These are phyloP conservation scores for Tenthredo scrophulariae DNA, from an alignment of 2,888 invertebrate genomes.

Conservation along the genomic window DNA sequence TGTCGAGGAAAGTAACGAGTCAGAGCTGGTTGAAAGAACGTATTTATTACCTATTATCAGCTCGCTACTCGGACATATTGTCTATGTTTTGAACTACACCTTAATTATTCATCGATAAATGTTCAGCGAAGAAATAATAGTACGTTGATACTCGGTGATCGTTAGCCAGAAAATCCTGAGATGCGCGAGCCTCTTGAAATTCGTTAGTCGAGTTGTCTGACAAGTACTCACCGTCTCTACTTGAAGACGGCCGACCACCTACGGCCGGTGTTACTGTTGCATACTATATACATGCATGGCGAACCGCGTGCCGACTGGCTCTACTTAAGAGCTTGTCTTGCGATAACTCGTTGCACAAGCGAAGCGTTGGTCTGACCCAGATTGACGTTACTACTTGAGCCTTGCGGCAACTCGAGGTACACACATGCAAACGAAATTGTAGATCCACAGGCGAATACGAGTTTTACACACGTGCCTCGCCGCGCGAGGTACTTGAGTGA, in stretches of 20 bases:
- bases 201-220: constrained; percentile 25
- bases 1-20: not conserved
- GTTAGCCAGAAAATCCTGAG: not conserved
- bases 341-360: not conserved
- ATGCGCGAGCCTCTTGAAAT: not conserved
- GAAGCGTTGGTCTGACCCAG: constrained; percentile 34
- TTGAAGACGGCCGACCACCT: not conserved
- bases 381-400: constrained; percentile 23
- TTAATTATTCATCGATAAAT: not conserved
- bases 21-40: not conserved
- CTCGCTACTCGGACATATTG: not conserved
- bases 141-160: not conserved
- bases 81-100: not conserved
- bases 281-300: not conserved
- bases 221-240: constrained; percentile 5
- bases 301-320: constrained; percentile 18
- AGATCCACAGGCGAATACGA: constrained; percentile 13
- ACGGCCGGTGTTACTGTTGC: not conserved
- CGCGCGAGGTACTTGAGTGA: constrained; percentile 17
- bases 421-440: constrained; percentile 1
- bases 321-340: constrained; percentile 33
- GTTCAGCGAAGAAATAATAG: not conserved
- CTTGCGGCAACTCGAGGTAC: constrained; percentile 12
- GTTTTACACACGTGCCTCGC: not conserved
- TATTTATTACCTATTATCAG: not conserved